Conservation (phyloP, 2,888 invertebrate species). For the Dysmachus trigonus region DNA sequence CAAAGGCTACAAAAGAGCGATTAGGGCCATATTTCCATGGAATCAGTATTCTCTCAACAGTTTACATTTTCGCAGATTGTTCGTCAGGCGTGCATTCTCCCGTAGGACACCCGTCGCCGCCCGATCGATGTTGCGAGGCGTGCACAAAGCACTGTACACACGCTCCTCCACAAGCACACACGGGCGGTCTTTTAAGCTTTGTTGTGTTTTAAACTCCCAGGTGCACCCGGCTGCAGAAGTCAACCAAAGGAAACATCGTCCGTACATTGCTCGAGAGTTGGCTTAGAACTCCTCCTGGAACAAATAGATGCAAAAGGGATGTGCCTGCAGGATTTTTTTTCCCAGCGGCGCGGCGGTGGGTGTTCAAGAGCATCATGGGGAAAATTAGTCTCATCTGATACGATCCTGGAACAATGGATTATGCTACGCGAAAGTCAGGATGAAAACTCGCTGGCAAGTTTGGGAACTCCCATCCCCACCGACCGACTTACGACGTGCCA, state of each 20-base stretch:
- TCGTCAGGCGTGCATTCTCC: not conserved
- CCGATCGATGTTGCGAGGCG: not conserved
- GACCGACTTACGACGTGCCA: not conserved
- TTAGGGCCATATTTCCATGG: not conserved
- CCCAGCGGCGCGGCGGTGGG: not conserved
- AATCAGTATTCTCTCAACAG: not conserved
- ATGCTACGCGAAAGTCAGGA: not conserved
- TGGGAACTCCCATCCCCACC: not conserved
- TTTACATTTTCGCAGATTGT: conserved; percentile 20
- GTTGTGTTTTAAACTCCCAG: not conserved
- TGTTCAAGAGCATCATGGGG: not conserved
- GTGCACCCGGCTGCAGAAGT: not conserved
- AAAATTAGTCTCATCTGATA: not conserved
- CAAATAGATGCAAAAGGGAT: not conserved
- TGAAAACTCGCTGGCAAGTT: not conserved
- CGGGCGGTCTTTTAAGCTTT: not conserved
- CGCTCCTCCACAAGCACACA: not conserved
- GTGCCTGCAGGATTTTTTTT: not conserved
- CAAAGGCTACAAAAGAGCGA: conserved; percentile 13
- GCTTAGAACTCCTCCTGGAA: not conserved
- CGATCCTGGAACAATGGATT: not conserved
- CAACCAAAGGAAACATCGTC: not conserved
- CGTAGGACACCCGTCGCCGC: not conserved
- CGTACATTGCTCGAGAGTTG: not conserved
- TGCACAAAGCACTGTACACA: not conserved